Base-by-base conservation (phyloP, 2,113 vertebrate species). In the Chaetorhynchus papuensis region DNA sequence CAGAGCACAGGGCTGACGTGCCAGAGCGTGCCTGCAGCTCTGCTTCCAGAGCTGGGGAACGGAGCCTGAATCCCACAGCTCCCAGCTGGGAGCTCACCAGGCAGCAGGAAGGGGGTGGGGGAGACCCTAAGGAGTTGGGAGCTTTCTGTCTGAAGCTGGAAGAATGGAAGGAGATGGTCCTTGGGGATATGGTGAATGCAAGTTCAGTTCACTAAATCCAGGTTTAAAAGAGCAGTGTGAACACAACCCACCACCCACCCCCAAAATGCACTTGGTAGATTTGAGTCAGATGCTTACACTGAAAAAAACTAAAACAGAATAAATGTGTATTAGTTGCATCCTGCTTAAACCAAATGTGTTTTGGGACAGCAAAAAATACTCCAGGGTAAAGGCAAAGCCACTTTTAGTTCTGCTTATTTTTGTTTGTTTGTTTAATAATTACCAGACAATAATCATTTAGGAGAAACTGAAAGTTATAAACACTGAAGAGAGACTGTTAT, bases 351-450 rank as follows among this genome's bases (percentile, higher is more conserved):
- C 59, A 42, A 70, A 54, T 3, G 42, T 57, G 53, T n/a, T 8
- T 4, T 59, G 71, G 71, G 45, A 66, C 50, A 93, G 76, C 64
- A 80, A 93, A 94, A 83, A 66, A 76, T 94, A 70, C 86, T 47
- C 64, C 47, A 78, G 68, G 39, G 41, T 7, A 28, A 78, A 61
- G 89, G 42, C 75, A 92, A 63, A 89, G 83, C 83, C 83, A n/a
- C 63, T 90, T 93, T 77, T 65, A 88, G 64, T 63, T 70, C 68
- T 88, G 42, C 22, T 53, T 39, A 39, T 39, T 49, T 82, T 28
- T 50, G 65, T 94, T 95, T 90, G 90, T 79, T 96, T 94, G 72
- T 83, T 92, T 90, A 93, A 89, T 89, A 93, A 94, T 84, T 88
- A 81, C 71, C 77, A 87, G 76, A 66, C 69, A 63, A 83, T 68